phyloP scores from a whole-genome alignment of 2,113 vertebrate genomes.

The Garra rufa region DNA sequence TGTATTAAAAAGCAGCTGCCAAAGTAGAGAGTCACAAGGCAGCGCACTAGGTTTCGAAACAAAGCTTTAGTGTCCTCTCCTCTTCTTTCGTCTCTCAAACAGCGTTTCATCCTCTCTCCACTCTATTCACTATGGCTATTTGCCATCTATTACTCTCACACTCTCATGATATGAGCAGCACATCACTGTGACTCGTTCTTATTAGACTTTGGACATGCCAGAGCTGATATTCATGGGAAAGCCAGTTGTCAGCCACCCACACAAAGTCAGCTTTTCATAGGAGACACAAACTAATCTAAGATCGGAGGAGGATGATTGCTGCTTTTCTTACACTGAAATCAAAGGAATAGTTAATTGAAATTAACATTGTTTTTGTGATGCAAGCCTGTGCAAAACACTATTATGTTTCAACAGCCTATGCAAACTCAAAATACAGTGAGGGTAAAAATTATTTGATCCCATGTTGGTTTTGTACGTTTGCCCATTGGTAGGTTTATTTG shows the following conservation, averaged over 20 bases:
- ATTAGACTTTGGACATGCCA: constrained; percentile 61
- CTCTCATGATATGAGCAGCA: constrained; percentile 14
- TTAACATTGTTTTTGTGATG: too few species aligned
- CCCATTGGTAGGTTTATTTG: too few species aligned
- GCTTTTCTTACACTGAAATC: neutral
- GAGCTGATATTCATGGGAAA: constrained; percentile 67
- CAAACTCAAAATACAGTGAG: too few species aligned
- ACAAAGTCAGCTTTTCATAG: constrained; percentile 59
- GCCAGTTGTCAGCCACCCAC: constrained; percentile 45
- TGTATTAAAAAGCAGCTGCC: neutral
- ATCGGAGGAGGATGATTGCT: neutral
- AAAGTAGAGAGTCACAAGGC: neutral
- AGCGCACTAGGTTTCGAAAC: neutral
- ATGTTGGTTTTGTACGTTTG: too few species aligned
- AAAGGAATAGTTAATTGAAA: neutral
- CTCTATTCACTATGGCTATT: neutral
- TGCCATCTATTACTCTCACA: neutral
- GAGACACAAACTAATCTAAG: constrained; percentile 16
- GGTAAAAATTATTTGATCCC: too few species aligned
- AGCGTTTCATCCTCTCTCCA: neutral
- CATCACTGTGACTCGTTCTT: constrained; percentile 55
- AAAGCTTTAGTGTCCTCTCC: neutral
- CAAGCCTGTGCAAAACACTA: too few species aligned
- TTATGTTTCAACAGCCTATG: too few species aligned
- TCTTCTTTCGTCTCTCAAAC: neutral